Percentiles rank a stretch among this genome's conserved stretches.
These are phyloP conservation scores for Drosophila funebris DNA, from an alignment of 1,140 invertebrate species.

Conservation along the genomic window DNA sequence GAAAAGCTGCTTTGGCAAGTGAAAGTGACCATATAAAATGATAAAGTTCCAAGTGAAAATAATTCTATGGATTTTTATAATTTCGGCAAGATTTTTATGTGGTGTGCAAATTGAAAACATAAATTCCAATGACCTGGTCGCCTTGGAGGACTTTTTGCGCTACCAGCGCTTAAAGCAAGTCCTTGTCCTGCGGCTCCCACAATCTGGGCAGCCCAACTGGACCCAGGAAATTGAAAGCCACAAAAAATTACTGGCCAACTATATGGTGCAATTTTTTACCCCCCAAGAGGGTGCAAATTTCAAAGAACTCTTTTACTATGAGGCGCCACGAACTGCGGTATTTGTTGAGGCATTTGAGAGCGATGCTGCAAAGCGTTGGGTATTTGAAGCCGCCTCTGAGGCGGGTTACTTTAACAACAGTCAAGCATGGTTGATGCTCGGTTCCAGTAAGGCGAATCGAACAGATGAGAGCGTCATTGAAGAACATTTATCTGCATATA, in stretches of 20 bases:
- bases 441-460: slow-evolving; percentile 3
- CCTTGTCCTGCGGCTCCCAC: slow-evolving; percentile 37
- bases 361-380: slow-evolving; percentile 2
- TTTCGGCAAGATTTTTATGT: slow-evolving; percentile 65
- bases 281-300: slow-evolving; percentile 42
- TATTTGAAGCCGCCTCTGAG: slow-evolving; percentile 41
- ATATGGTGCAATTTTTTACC: slow-evolving; percentile 65
- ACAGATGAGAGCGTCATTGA: slow-evolving; percentile 39
- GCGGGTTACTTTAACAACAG: slow-evolving; percentile 62
- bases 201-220: not conserved
- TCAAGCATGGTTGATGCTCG: slow-evolving; percentile 66
- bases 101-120: slow-evolving; percentile 74
- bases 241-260: slow-evolving; percentile 58
- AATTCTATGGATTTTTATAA: slow-evolving; percentile 79
- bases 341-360: slow-evolving; percentile 43
- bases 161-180: slow-evolving; percentile 57
- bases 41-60: slow-evolving; percentile 79
- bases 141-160: slow-evolving; percentile 66
- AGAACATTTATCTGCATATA: slow-evolving; percentile 44
- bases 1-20: slow-evolving; percentile 30
- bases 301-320: slow-evolving; percentile 58
- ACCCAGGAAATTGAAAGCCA: slow-evolving; percentile 40
- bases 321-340: slow-evolving; percentile 54
- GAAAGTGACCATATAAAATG: slow-evolving; percentile 74
- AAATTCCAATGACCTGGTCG: slow-evolving; percentile 74